These are phyloP conservation scores for Oenanthe oenanthe DNA, from an alignment of 2,113 vertebrate species.

Conservation along the genomic window DNA sequence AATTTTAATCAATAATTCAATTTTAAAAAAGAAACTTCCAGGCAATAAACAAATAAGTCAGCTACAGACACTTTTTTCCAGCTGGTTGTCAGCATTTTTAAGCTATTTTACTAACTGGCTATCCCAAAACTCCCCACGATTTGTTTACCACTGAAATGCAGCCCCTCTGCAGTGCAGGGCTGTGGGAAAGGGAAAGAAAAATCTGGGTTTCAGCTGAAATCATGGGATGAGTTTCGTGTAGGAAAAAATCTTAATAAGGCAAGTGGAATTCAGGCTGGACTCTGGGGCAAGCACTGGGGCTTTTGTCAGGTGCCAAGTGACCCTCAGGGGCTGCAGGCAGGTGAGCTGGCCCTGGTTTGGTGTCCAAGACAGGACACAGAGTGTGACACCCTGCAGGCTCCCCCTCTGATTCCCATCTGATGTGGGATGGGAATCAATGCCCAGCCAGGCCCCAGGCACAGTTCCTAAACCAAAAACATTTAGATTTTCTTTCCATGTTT, in stretches of 20 bases:
- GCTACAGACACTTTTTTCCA: background rate
- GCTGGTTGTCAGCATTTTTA: background rate
- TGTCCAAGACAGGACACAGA: background rate
- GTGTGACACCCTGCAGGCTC: accelerated
- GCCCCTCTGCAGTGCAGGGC: background rate
- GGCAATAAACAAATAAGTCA: background rate
- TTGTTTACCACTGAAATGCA: background rate
- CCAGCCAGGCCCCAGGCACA: background rate
- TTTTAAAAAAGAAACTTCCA: background rate
- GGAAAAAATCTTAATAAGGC: background rate
- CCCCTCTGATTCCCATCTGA: background rate
- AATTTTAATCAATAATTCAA: background rate
- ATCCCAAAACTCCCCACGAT: accelerated
- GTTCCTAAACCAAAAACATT: background rate
- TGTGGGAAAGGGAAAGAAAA: background rate
- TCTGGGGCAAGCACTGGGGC: background rate
- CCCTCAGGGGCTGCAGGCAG: background rate
- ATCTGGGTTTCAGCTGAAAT: background rate
- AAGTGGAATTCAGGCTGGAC: background rate
- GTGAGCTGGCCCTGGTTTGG: background rate
- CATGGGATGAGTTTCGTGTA: background rate
- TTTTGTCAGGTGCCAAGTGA: background rate
- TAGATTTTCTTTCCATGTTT: background rate
- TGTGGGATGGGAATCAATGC: background rate
- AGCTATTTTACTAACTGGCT: background rate